A percentile compares a stretch with the other conserved stretches of the same genome.
Conservation (phyloP, 37 sponge, comb jelly and placozoan species). For the Amphimedon queenslandica region DNA sequence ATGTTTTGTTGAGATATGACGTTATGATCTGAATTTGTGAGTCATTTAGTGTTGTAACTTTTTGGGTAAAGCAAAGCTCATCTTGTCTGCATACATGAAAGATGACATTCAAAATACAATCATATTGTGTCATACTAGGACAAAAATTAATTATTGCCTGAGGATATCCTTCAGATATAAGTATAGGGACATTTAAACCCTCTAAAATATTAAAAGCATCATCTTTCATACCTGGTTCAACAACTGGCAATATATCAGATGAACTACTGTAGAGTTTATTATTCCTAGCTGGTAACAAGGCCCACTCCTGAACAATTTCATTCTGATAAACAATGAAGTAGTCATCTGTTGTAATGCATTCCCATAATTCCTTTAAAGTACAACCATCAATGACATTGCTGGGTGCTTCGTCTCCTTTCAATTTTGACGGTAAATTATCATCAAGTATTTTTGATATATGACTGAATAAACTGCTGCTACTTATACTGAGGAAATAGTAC, state of each 20-base stretch:
- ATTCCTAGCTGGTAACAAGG: not conserved
- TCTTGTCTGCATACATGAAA: not conserved
- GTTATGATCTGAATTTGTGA: conserved; percentile 1
- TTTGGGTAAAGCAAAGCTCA: not conserved
- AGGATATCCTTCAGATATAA: not conserved
- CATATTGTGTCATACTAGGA: not conserved
- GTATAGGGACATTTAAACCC: not conserved
- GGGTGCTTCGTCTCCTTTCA: not conserved
- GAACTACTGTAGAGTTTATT: not conserved
- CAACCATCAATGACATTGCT: not conserved
- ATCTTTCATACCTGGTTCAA: not conserved
- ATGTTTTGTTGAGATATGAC: conserved; percentile 15
- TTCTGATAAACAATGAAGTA: not conserved
- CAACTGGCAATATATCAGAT: not conserved
- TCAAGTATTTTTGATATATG: too few species aligned
- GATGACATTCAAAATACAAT: not conserved
- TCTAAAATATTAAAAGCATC: not conserved
- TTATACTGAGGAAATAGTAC: conserved; percentile 5
- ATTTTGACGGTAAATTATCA: not conserved
- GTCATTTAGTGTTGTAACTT: not conserved
- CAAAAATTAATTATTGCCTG: not conserved
- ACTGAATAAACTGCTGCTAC: too few species aligned
- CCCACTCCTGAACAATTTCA: not conserved
- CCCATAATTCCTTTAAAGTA: not conserved
- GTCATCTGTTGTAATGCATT: not conserved